A percentile compares a stretch with the other conserved stretches of the same genome.
These are phyloP conservation scores for Lipophrys pholis DNA, from an alignment of 2,113 vertebrate species.

Conservation along the genomic window DNA sequence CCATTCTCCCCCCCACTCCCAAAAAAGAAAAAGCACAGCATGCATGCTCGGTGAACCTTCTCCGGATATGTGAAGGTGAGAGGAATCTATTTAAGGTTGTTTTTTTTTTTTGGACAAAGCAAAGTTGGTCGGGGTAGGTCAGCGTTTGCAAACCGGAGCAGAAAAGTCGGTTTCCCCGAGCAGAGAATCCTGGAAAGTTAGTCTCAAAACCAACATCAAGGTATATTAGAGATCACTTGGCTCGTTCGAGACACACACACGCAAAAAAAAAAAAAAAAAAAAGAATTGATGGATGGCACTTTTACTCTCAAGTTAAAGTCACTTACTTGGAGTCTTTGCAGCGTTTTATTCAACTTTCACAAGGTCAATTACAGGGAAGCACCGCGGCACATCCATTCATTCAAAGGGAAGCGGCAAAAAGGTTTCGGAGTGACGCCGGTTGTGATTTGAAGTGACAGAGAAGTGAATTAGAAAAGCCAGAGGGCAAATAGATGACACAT, in stretches of 20 bases:
- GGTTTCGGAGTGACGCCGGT: constrained; percentile 37
- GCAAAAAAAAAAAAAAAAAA: too few relatives aligned
- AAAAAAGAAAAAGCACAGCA: not conserved
- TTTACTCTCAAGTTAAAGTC: constrained; percentile 30
- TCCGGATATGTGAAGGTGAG: constrained; percentile 52
- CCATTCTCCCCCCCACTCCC: constrained; percentile 20
- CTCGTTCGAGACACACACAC: constrained; percentile 9
- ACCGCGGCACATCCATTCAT: constrained; percentile 6
- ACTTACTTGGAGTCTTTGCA: constrained; percentile 25
- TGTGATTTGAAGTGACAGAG: constrained; percentile 58
- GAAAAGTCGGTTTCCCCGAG: constrained; percentile 2
- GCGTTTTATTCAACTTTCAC: constrained; percentile 34
- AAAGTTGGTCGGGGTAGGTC: constrained; percentile 30
- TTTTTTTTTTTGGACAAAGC: constrained; percentile 49
- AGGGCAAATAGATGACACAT: constrained; percentile 60
- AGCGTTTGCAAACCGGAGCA: constrained; percentile 15
- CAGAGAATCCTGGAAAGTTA: not conserved
- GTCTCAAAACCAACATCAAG: constrained; percentile 20
- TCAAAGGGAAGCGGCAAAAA: constrained; percentile 36
- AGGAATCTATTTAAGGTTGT: constrained; percentile 50
- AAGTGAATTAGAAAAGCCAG: constrained; percentile 50
- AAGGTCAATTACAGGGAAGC: constrained; percentile 60
- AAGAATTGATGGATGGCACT: constrained; percentile 33
- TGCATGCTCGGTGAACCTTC: constrained; percentile 41
- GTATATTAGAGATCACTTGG: constrained; percentile 1